Base-by-base conservation (phyloP, 2,797 vertebrate species). In the Melopsittacus undulatus region DNA sequence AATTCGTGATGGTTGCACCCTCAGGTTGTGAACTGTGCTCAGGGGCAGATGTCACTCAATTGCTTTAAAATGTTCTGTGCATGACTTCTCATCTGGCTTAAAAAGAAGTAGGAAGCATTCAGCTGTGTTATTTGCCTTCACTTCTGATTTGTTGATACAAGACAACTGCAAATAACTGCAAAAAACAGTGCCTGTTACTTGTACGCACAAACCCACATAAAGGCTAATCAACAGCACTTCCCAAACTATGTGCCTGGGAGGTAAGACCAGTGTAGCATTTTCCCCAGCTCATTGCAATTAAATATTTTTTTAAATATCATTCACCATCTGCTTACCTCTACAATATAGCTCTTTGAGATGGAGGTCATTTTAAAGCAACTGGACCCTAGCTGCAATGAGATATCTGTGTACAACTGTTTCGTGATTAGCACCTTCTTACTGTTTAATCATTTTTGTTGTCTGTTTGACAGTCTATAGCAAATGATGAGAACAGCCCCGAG, bases 111-210 rank as follows among this genome's bases (percentile, higher is more conserved):
- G 54, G 43, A 91, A 51, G 36, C 79, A 48, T 81, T 92, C 69
- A 95, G 62, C 72, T 38, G 29, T 85, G 54, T 82, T 90, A 90
- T 89, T 94, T 90, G 59, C 90, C 54, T 89, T 95, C 93, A 76
- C 59, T 88, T 92, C 81, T 81, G 49, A 85, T 94, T 83, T 96
- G 81, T 78, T 92, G 69, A 48, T 86, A 63, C 42, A 83, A 85
- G 64, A 73, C 3, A n/a, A 59, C 67, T 67, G 51, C 43, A 89
- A 89, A 69, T 34, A 89, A 43, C 61, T 69, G 70, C 52, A 59
- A 83, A 83, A 77, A 66, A 5, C 5, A 6, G 10, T 32, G 19
- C n/a, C 27, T 59, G 21, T 40, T 72, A 49, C 56, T 87, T 83
- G 16, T 67, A 30, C 8, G 42, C 49, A 64, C 8, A 70, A 84